Conservation (phyloP, 2,797 vertebrate genomes). For the Potorous gilbertii region DNA sequence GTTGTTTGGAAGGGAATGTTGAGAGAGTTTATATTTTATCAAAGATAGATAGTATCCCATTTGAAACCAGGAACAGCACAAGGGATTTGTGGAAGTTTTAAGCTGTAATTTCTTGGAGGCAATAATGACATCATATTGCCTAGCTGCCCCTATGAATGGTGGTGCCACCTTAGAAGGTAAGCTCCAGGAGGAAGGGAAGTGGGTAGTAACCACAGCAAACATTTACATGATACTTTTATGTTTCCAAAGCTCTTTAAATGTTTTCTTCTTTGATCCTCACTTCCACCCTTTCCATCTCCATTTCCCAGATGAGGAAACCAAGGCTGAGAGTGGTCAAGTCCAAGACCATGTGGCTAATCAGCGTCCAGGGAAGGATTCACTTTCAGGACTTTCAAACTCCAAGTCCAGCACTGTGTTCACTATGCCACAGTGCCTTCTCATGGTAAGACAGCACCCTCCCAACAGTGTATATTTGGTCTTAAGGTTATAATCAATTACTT, state of each 20-base stretch:
- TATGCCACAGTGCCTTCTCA: not conserved
- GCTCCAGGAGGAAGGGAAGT: not conserved
- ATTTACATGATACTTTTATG: not conserved
- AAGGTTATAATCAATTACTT: not conserved
- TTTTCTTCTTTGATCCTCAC: not conserved
- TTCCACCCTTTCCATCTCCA: not conserved
- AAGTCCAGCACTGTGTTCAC: not conserved
- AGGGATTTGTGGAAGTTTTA: not conserved
- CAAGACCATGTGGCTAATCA: not conserved
- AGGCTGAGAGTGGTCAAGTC: not conserved
- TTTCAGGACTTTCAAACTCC: not conserved
- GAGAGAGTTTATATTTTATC: not conserved
- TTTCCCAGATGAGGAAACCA: not conserved
- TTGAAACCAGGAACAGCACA: not conserved
- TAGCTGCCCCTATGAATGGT: not conserved
- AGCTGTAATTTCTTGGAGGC: not conserved
- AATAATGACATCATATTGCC: not conserved
- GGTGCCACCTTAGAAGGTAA: not conserved
- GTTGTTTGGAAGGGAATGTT: not conserved
- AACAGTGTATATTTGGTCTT: not conserved
- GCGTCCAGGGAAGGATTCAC: not conserved
- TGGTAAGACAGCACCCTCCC: not conserved
- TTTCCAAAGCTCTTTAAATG: not conserved
- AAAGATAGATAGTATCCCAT: not conserved
- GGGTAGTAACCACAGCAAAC: not conserved